A percentile compares a stretch with the other conserved stretches of the same genome.
Conservation (phyloP, 2,888 invertebrate species). For the Caenorhabditis uteleia region DNA sequence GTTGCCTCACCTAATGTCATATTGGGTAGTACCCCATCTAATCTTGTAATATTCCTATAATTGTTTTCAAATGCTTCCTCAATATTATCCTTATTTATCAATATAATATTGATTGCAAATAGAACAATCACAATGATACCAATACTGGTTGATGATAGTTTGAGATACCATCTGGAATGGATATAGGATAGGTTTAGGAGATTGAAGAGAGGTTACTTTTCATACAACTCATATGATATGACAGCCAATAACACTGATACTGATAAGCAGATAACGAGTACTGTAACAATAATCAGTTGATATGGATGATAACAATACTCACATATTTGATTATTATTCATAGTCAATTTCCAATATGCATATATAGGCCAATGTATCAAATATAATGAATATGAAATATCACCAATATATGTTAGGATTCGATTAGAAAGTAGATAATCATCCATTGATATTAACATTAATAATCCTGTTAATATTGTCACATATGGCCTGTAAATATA, state of each 20-base stretch:
- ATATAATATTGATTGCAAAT: slow-evolving; percentile 6
- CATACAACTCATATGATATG: slow-evolving; percentile 10
- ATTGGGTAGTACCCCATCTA: too few species aligned
- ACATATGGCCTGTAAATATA: too few species aligned
- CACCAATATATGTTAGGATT: slow-evolving; percentile 22
- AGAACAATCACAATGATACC: neutral
- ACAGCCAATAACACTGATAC: slow-evolving; percentile 7
- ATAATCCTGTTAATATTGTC: too few species aligned
- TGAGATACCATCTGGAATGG: slow-evolving; percentile 27
- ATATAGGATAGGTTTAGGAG: too few species aligned
- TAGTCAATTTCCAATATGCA: slow-evolving; percentile 26
- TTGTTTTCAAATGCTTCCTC: too few species aligned
- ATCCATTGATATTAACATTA: too few species aligned
- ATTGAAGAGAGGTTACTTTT: too few species aligned
- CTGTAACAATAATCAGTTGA: slow-evolving; percentile 8
- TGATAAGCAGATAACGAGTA: neutral
- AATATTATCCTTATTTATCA: slow-evolving; percentile 13
- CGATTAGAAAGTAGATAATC: slow-evolving; percentile 6
- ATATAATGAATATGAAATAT: slow-evolving; percentile 25
- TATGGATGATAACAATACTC: neutral
- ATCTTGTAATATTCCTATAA: too few species aligned
- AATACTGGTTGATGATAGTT: slow-evolving; percentile 7
- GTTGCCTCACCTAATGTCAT: too few species aligned
- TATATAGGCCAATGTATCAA: slow-evolving; percentile 34
- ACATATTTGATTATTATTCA: slow-evolving; percentile 7